phyloP scores from a whole-genome alignment of 1,140 invertebrate species.

The Papilio polytes region DNA sequence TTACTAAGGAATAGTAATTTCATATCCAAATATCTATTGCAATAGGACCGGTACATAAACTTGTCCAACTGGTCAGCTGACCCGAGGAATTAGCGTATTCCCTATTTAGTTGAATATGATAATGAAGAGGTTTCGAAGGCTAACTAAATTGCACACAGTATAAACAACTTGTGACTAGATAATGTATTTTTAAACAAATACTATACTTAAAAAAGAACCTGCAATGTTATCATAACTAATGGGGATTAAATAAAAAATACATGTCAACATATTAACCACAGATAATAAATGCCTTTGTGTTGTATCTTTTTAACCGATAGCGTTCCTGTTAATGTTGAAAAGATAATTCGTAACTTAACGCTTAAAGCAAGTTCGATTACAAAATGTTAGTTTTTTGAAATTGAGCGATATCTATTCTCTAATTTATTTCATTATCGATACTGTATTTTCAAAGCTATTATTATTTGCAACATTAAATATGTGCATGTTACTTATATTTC shows the following conservation, averaged over 20 bases:
- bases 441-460: no score
- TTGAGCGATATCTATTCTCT: background rate
- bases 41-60: constrained; percentile 15
- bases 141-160: constrained; percentile 13
- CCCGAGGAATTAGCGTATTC: constrained; percentile 26
- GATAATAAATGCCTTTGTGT: background rate
- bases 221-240: background rate
- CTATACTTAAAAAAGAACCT: background rate
- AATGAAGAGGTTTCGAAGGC: constrained; percentile 33
- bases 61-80: constrained; percentile 21
- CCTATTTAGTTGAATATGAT: constrained; percentile 29
- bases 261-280: background rate
- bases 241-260: background rate
- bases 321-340: background rate
- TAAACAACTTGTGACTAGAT: constrained; percentile 25
- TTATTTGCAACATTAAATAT: background rate
- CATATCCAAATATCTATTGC: constrained; percentile 25
- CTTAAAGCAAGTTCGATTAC: background rate
- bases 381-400: background rate
- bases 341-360: background rate
- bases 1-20: background rate
- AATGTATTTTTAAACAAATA: background rate
- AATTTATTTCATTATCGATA: no score
- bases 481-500: background rate
- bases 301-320: background rate